Conservation (phyloP, 92 coral and sea anemone genomes). For the Diadumene lineata region DNA sequence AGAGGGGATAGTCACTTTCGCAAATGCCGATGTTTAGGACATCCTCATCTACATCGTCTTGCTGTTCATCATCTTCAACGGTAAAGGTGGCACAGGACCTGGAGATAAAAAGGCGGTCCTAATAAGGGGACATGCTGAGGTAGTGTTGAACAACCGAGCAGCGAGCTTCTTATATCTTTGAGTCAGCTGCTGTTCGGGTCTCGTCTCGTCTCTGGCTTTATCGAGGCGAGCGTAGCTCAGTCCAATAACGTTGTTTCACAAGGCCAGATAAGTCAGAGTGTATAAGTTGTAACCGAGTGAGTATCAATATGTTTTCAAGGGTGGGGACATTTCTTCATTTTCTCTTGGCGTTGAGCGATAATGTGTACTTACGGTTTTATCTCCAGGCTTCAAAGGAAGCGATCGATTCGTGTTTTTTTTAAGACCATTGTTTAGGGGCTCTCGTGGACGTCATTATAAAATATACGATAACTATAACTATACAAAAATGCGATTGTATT, state of each 20-base stretch:
- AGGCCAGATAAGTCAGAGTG: constrained; percentile 60
- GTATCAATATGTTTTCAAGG: constrained; percentile 52
- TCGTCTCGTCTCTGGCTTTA: constrained; percentile 17
- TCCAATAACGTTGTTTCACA: constrained; percentile 48
- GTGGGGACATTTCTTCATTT: constrained; percentile 55
- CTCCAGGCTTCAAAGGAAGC: constrained; percentile 51
- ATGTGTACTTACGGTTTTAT: constrained; percentile 26
- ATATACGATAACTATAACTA: no score
- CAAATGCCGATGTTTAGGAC: background rate
- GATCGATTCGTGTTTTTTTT: constrained; percentile 38
- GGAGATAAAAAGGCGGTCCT: constrained; percentile 42
- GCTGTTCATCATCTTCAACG: constrained; percentile 30
- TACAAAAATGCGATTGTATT: no score
- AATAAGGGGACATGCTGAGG: constrained; percentile 47
- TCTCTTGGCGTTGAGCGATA: constrained; percentile 1
- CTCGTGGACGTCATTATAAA: background rate
- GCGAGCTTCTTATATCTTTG: constrained; percentile 4
- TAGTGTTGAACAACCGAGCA: constrained; percentile 25
- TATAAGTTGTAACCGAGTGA: constrained; percentile 51
- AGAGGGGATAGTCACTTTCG: constrained; percentile 1
- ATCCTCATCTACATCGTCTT: background rate
- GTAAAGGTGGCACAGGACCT: constrained; percentile 25
- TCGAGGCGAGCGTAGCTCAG: constrained; percentile 32
- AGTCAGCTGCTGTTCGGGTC: constrained; percentile 32
- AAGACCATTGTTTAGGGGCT: constrained; percentile 51